phyloP scores from a whole-genome alignment of 2,888 invertebrate species.

The Microctonus aethiopoides region DNA sequence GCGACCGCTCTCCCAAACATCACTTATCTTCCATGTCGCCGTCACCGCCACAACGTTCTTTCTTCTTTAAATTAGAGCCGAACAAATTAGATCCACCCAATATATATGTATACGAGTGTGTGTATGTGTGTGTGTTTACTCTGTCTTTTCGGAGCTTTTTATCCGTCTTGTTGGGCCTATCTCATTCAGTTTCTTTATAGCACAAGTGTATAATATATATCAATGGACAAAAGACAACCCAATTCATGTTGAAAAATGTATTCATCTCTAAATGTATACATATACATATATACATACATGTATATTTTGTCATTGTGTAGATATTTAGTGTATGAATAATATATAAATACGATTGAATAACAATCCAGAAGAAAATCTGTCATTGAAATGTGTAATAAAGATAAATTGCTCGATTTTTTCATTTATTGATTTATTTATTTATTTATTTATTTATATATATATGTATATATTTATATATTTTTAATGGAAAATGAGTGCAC shows the following conservation, averaged over 20 bases:
- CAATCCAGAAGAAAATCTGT: too few relatives aligned
- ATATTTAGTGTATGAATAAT: too few relatives aligned
- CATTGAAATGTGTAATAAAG: too few relatives aligned
- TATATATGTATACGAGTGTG: too few relatives aligned
- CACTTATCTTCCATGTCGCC: slow-evolving; percentile 48
- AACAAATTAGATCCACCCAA: slow-evolving; percentile 47
- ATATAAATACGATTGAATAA: too few relatives aligned
- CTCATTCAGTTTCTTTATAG: not conserved
- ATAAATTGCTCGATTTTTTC: too few relatives aligned
- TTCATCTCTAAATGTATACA: too few relatives aligned
- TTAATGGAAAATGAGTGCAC: slow-evolving; percentile 25
- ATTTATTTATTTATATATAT: not conserved
- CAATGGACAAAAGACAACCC: too few relatives aligned
- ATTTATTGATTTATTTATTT: slow-evolving; percentile 18
- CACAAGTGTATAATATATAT: not conserved
- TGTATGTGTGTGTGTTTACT: slow-evolving; percentile 21
- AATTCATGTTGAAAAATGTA: too few relatives aligned
- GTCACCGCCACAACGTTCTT: slow-evolving; percentile 43
- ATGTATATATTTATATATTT: too few relatives aligned
- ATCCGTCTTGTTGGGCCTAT: slow-evolving; percentile 14
- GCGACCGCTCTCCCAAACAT: slow-evolving; percentile 41
- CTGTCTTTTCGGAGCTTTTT: slow-evolving; percentile 10
- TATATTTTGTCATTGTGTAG: too few relatives aligned
- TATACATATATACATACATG: too few relatives aligned
- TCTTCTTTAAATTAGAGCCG: slow-evolving; percentile 45